Conservation (phyloP, 92 coral and sea anemone species). For the Zoanthus sociatus region DNA sequence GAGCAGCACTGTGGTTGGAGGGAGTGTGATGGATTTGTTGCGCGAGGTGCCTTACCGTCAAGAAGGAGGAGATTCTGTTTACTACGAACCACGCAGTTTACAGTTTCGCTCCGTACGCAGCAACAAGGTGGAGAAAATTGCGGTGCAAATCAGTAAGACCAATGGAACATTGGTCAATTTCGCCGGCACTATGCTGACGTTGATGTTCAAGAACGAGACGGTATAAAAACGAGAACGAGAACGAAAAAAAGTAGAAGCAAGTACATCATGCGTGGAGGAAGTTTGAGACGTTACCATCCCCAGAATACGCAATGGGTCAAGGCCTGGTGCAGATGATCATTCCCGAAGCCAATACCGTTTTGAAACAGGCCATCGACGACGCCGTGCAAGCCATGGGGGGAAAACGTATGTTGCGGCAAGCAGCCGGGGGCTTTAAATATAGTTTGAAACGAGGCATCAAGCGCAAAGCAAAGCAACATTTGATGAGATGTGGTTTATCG, state of each 20-base stretch:
- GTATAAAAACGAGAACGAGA: too few relatives aligned
- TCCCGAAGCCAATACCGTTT: not conserved
- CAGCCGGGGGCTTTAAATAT: not conserved
- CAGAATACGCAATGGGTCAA: too few relatives aligned
- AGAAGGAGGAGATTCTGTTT: not conserved
- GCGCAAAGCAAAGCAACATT: not conserved
- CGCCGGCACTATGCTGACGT: not conserved
- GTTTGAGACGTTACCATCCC: not conserved
- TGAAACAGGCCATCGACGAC: not conserved
- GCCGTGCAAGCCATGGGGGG: not conserved
- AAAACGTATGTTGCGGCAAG: not conserved
- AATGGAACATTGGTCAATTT: not conserved
- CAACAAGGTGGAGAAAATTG: not conserved
- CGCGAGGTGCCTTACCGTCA: constrained; percentile 10
- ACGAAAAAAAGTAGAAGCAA: not conserved
- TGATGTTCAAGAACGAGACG: not conserved
- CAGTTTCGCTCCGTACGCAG: not conserved
- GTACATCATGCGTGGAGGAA: not conserved
- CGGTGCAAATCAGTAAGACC: not conserved
- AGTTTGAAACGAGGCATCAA: not conserved
- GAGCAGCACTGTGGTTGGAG: not conserved
- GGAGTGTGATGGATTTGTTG: not conserved
- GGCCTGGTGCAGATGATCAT: too few relatives aligned
- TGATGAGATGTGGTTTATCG: not conserved
- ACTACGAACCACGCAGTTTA: not conserved